Conservation (phyloP, 2,113 vertebrate species). For the Bagarius yarrelli region DNA sequence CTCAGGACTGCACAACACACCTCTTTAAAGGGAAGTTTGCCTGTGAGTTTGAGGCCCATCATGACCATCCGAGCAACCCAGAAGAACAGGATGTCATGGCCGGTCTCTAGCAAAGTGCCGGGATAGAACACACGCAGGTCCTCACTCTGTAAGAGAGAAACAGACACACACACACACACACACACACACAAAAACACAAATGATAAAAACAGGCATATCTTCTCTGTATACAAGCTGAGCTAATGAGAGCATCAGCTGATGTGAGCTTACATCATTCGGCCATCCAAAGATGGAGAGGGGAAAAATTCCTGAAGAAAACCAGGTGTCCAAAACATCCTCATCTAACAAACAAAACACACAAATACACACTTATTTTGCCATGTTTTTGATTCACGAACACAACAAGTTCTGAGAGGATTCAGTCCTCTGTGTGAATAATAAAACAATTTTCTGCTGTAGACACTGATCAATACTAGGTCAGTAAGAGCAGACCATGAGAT, state of each 20-base stretch:
- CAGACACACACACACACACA: not conserved
- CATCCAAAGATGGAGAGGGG: constrained; percentile 88
- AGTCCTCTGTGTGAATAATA: no score
- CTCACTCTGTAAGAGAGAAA: constrained; percentile 60
- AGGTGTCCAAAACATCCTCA: constrained; percentile 84
- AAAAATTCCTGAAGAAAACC: constrained; percentile 90
- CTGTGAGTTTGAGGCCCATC: constrained; percentile 85
- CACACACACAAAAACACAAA: not conserved
- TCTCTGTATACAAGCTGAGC: not conserved
- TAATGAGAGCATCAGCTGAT: not conserved
- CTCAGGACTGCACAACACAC: constrained; percentile 57
- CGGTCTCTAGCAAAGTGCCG: constrained; percentile 82
- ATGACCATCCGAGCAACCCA: constrained; percentile 94
- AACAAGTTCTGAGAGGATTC: no score
- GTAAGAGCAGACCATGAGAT: no score
- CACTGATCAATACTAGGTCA: no score
- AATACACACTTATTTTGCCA: not conserved
- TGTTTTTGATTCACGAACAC: not conserved
- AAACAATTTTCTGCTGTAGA: no score
- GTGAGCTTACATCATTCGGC: constrained; percentile 78
- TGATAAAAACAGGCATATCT: not conserved
- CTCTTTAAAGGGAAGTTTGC: constrained; percentile 84
- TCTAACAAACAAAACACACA: constrained; percentile 62
- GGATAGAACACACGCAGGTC: constrained; percentile 85
- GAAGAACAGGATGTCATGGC: constrained; percentile 88